Evolutionary conservation across 2,113 vertebrate genomes (phyloP), one percentile per base, ranked within the genome.

Genomic region (Myodes glareolus): DNA sequence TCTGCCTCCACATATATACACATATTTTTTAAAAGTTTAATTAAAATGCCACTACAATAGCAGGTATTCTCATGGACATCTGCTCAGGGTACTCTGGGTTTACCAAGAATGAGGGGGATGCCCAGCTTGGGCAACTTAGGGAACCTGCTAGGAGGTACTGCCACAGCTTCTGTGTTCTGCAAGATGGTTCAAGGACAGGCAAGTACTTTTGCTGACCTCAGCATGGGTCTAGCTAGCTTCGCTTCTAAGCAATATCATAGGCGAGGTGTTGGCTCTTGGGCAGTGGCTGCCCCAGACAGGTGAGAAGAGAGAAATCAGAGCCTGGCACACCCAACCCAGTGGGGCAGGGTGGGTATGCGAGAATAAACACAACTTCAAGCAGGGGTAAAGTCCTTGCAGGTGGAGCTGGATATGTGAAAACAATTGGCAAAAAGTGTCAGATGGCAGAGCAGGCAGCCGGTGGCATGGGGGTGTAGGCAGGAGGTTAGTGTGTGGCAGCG

Each of bases 191-290:
- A 75, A 85, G 63, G 11, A 76, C 0, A 52, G 31, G 75, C 4
- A 4, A 17, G 16, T 29, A 5, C 17, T 80, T 92, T 72, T 96
- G 90, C 96, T 93, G 95, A 94, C 50, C 47, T 94, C 68, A 67
- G 21, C 84, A 31, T 17, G n/a, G 55, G 27, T 31, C 73, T 68
- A 55, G 72, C 73, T 68, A 55, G 72, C 16, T 94, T 89, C 77
- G 7, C 3, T 77, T 65, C 61, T 75, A 68, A 88, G 50, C 23
- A 88, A 75, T 6, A 0, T 45, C 61, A 42, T 1, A 61, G 82
- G 42, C 42, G 61, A 94, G 27, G 19, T 55, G 86, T 89, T 72
- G 58, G 50, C 25, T 97, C 55, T 76, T 29, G 39, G n/a, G 81
- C 91, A 29, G 42, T 36, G 25, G 45, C 55, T 78, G 52, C 5